These are phyloP conservation scores for Mustelus asterias DNA, from an alignment of 2,113 vertebrate species.

Conservation along the genomic window DNA sequence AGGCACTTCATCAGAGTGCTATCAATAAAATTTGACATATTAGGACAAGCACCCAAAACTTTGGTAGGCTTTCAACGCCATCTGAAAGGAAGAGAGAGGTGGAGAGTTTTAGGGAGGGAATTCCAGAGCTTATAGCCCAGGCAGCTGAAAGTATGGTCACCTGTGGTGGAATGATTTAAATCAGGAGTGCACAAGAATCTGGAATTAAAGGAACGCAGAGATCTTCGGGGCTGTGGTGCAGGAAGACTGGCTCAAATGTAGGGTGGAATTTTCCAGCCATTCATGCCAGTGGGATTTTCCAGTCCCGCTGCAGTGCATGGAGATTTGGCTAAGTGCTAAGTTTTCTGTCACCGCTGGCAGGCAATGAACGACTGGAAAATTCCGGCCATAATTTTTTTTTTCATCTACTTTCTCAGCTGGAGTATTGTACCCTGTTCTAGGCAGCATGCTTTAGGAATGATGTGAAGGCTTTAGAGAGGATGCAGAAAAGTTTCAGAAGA, in stretches of 20 bases:
- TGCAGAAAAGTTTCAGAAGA: too few relatives aligned
- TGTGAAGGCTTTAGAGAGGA: too few relatives aligned
- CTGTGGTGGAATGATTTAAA: neutral
- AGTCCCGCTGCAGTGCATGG: too few relatives aligned
- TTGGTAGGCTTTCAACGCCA: neutral
- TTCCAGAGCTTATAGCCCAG: neutral
- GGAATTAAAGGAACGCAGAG: neutral
- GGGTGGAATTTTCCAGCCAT: too few relatives aligned
- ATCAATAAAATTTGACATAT: neutral
- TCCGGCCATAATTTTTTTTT: neutral
- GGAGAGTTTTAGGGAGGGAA: neutral
- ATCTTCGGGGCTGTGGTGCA: neutral
- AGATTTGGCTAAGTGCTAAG: too few relatives aligned
- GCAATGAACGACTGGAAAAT: too few relatives aligned
- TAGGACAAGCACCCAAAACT: neutral
- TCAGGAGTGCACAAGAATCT: neutral
- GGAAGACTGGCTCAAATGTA: neutral
- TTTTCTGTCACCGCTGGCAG: too few relatives aligned
- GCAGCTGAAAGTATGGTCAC: neutral
- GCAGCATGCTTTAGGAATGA: too few relatives aligned
- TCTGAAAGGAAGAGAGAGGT: neutral
- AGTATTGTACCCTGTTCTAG: too few relatives aligned
- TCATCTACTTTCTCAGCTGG: neutral
- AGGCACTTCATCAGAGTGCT: neutral
- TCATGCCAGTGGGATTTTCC: too few relatives aligned